phyloP scores from a whole-genome alignment of 1,140 invertebrate species.

The Drosophila santomea region DNA sequence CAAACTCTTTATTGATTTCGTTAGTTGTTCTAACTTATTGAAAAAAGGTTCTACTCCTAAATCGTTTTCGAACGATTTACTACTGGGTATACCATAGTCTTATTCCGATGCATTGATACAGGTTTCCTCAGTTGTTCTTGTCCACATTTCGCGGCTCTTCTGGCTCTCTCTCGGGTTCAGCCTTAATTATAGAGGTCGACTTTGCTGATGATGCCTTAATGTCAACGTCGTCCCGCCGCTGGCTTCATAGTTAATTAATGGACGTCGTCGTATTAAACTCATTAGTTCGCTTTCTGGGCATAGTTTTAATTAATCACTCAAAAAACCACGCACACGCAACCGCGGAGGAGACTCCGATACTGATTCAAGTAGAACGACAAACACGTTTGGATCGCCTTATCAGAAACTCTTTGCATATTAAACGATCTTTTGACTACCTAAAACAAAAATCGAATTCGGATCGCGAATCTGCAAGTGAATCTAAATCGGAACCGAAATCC shows the following conservation, averaged over 20 bases:
- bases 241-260: constrained; percentile 69
- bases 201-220: constrained; percentile 54
- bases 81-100: neutral
- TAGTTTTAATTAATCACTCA: constrained; percentile 83
- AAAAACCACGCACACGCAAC: constrained; percentile 58
- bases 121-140: constrained; percentile 11
- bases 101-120: neutral
- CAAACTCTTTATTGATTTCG: too few relatives aligned
- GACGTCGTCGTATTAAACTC: constrained; percentile 76
- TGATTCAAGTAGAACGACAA: constrained; percentile 42
- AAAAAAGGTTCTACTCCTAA: too few relatives aligned
- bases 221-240: constrained; percentile 52
- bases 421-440: constrained; percentile 68
- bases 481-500: constrained; percentile 31
- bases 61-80: neutral
- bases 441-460: constrained; percentile 44
- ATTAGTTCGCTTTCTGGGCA: constrained; percentile 80
- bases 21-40: too few relatives aligned
- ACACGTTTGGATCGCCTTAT: constrained; percentile 50
- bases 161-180: constrained; percentile 58
- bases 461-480: constrained; percentile 14
- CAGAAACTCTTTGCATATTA: constrained; percentile 62
- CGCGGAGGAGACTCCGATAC: constrained; percentile 10
- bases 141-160: constrained; percentile 49
- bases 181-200: constrained; percentile 79